Evolutionary conservation across 2,797 vertebrate species (phyloP), one percentile per base, ranked within the genome.

Genomic region (Manis javanica): DNA sequence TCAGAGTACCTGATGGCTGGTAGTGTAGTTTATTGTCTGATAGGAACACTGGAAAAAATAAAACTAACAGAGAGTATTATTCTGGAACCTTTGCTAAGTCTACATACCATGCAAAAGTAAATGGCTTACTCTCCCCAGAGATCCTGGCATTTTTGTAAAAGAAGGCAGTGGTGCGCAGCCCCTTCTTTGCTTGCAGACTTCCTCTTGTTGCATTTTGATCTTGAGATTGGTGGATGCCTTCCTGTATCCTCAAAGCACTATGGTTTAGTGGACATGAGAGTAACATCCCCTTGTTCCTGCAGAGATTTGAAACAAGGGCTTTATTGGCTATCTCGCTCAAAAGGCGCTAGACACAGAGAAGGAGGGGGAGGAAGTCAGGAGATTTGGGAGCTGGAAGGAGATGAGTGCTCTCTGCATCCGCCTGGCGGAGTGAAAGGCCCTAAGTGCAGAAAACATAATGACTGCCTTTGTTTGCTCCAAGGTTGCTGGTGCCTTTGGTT

Each of bases 331-430:
- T 87, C 34, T 95, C 79, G 0, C 53, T 97, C 96, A 97, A 98
- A 98, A 84, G 96, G 88, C 96, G 31, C 90, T 94, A 88, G 95
- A 95, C 59, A 71, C 78, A 61, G 85, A 82, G 93, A 91, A 97
- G 94, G 94, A 96, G 86, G 92, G 92, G 94, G 82, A 97, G 96
- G 97, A 97, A 98, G 96, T 97, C 85, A 94, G 97, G 97, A 96
- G 96, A 94, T 95, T 59, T 84, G 94, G 95, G 95, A 97, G 91
- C 81, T 97, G 97, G 97, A 97, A 94, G 94, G 97, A 92, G 96
- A 92, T 97, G 97, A 98, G 97, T 95, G 72, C 91, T 96, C 79
- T 96, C 97, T 96, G 96, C 95, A 96, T 97, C 88, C 95, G 96
- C 94, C 66, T 92, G 96, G 94, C 95, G 87, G 96, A 75, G 87